Percentiles rank a stretch among this genome's conserved stretches.
phyloP scores from a whole-genome alignment of 2,113 vertebrate genomes.

The Tragelaphus scriptus region DNA sequence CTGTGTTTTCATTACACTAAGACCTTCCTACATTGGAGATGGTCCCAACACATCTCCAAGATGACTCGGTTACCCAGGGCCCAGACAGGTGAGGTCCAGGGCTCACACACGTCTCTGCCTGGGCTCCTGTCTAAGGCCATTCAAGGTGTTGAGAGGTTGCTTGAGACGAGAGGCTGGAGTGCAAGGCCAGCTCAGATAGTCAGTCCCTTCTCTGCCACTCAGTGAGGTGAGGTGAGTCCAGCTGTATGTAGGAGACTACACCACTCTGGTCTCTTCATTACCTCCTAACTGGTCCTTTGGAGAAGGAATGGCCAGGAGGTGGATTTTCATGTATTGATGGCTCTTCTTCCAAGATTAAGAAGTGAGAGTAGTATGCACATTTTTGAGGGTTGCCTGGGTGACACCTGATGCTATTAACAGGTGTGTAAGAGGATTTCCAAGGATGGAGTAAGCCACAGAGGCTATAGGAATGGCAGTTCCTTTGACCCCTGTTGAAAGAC shows the following conservation, averaged over 20 bases:
- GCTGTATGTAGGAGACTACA: background rate
- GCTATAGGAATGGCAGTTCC: background rate
- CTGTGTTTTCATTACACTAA: background rate
- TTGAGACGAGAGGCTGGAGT: background rate
- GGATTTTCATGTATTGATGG: background rate
- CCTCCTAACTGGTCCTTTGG: background rate
- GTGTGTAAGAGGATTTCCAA: background rate
- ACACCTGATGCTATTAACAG: background rate
- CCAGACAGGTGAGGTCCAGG: background rate
- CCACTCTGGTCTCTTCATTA: background rate
- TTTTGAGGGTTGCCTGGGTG: background rate
- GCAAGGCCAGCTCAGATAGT: background rate
- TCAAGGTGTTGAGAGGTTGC: too few species aligned
- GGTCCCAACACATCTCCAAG: background rate
- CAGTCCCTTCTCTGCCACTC: background rate
- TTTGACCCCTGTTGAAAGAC: background rate
- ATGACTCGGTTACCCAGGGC: background rate
- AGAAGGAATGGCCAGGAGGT: background rate
- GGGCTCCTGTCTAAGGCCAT: background rate
- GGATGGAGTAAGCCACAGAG: background rate
- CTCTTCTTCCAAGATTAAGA: background rate
- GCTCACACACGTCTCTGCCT: background rate
- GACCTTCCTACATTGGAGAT: background rate
- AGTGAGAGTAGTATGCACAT: background rate
- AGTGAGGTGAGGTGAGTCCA: background rate